phyloP scores from a whole-genome alignment of 1,140 invertebrate species.

The Drosophila sproati region DNA sequence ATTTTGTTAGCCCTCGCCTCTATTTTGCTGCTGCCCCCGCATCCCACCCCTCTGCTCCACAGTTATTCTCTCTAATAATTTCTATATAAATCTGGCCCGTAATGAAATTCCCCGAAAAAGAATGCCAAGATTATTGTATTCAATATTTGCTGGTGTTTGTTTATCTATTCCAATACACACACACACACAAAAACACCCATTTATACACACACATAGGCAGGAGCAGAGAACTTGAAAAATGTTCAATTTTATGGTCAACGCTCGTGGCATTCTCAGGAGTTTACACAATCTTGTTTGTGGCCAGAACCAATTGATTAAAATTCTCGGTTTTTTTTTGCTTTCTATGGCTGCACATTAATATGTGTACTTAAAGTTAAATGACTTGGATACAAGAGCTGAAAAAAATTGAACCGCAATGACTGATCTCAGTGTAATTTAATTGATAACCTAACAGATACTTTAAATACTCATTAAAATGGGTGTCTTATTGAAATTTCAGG shows the following conservation, averaged over 20 bases:
- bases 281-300: conserved; percentile 40
- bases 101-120: conserved; percentile 47
- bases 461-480: not conserved
- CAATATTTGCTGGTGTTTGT: conserved; percentile 59
- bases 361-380: not conserved
- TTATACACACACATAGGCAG: conserved; percentile 7
- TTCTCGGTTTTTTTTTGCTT: conserved; percentile 14
- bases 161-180: conserved; percentile 57
- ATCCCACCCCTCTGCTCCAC: not conserved
- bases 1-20: conserved; percentile 32
- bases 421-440: not conserved
- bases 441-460: conserved; percentile 14
- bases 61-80: conserved; percentile 56
- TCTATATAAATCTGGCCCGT: conserved; percentile 66
- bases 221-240: conserved; percentile 73
- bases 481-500: too few relatives aligned
- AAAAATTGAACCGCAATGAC: too few relatives aligned
- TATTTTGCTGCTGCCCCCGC: not conserved
- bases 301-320: conserved; percentile 70
- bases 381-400: not conserved
- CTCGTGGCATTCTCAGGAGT: conserved; percentile 74
- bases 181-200: conserved; percentile 20
- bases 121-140: conserved; percentile 68
- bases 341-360: conserved; percentile 11
- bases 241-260: conserved; percentile 78